Base-by-base conservation (phyloP, 2,797 vertebrate genomes). In the Neosilurus hyrtlii region DNA sequence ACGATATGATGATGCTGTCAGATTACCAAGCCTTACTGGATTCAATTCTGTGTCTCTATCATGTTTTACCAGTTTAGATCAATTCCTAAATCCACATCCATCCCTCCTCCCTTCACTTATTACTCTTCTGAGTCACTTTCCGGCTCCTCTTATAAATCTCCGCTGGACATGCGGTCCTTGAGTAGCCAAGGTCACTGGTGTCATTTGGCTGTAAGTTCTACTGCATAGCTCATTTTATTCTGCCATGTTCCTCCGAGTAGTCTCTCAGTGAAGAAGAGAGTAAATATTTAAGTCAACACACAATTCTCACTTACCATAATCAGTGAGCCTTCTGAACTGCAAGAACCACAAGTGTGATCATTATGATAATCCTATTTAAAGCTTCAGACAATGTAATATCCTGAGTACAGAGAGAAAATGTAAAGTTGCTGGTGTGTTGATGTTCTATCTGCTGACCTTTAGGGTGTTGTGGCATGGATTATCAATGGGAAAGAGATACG, bases 91-190 rank as follows among this genome's bases (percentile, higher is more conserved):
- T 26, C 6, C 18, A 70, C 6, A 11, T 79, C 24, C 3, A 26
- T 56, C 35, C 56, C 15, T 83, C 43, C 51, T 18, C 20, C 66
- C 22, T 5, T 15, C 7, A 4, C 22, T 30, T 16, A 43, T 24
- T 73, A 72, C 43, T 61, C n/a, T 43, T 30, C 30, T 1, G 59
- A 74, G 73, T 70, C 65, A 68, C 82, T 78, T 85, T 75, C 83
- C 63, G 68, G 83, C 43, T 79, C 9, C 75, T 62, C 66, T 83
- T 63, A 82, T 89, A 88, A 89, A 89, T 89, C 85, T 86, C 73
- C 0, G 8, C 18, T 26, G 81, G 81, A 82, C 80, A 67, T 12
- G 24, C 83, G 79, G 67, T 83, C 87, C 84, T 84, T 57, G 56
- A 26, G 49, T n/a, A 72, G 61, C 82, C 85, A 86, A 87, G 88